Evolutionary conservation across 2,797 vertebrate genomes (phyloP), one percentile per base, ranked within the genome.

Genomic region (Apogon hyalosoma): DNA sequence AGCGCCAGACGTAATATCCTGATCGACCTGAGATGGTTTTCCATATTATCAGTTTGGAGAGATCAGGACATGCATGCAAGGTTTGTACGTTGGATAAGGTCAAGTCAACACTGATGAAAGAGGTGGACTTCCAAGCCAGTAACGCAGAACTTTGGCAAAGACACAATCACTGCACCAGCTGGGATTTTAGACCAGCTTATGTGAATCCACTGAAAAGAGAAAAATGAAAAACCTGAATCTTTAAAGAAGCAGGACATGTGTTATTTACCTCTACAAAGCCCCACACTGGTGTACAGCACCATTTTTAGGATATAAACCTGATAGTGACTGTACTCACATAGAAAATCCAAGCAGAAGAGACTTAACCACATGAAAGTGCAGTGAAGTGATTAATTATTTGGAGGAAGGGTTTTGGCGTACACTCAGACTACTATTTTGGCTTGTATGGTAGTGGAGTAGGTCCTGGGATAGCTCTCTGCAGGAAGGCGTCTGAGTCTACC

Each of bases 1-100:
- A 18, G 40, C 7, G 70, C 76, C 75, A 83, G 38, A 59, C 74
- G 83, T 73, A 60, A 85, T 87, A 82, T 85, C 79, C 79, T 83
- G 82, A 89, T 81, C 82, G 75, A 84, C 75, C 55, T 18, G 68
- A 60, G 64, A 63, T 55, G 48, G 12, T 76, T 79, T 67, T 75
- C 49, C 59, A 77, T 79, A 59, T 78, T 45, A 81, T 80, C 77
- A 78, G 79, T 83, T 81, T 11, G 49, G 58, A 63, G 58, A 36
- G 56, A 61, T 11, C 0, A 36, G 45, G 41, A 18, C 43, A 47
- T 16, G 53, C 65, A 40, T 31, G 62, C 54, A 4, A 53, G 67
- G 57, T 64, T 47, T 48, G 49, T 11, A 51, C 43, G n/a, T 1
- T 6, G 62, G 55, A 74, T 67, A 24, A 70, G 71, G 71, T 86